Conservation (phyloP, 2,797 vertebrate species). For the Vireo griseus region DNA sequence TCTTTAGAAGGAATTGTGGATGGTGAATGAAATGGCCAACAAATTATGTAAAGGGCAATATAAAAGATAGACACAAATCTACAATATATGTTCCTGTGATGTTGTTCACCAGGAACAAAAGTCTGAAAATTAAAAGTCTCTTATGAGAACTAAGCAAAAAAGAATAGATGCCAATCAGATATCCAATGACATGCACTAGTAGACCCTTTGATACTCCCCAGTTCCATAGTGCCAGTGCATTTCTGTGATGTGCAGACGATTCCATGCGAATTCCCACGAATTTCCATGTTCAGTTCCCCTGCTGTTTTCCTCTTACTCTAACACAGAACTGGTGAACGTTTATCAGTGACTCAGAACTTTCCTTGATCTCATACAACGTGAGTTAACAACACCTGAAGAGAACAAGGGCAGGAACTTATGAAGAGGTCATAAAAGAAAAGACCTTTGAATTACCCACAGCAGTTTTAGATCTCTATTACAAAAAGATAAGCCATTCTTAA, state of each 20-base stretch:
- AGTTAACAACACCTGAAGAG: neutral
- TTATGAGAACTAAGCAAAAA: neutral
- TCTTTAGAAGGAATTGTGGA: neutral
- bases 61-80: neutral
- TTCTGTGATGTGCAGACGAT: neutral
- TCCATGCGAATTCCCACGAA: neutral
- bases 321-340: neutral
- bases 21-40: neutral
- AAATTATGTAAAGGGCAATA: neutral
- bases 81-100: neutral
- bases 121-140: neutral
- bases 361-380: neutral
- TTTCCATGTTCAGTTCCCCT: neutral
- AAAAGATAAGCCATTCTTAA: neutral
- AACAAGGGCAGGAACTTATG: neutral
- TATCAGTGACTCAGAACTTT: neutral
- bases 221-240: neutral
- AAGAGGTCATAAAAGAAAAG: constrained; percentile 1
- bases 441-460: neutral
- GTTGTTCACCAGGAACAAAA: neutral
- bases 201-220: neutral
- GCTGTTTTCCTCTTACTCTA: neutral
- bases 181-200: neutral
- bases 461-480: constrained; percentile 11
- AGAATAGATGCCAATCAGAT: neutral